Evolutionary conservation across 1,140 invertebrate species (phyloP).

Genomic region (Delia radicum): DNA sequence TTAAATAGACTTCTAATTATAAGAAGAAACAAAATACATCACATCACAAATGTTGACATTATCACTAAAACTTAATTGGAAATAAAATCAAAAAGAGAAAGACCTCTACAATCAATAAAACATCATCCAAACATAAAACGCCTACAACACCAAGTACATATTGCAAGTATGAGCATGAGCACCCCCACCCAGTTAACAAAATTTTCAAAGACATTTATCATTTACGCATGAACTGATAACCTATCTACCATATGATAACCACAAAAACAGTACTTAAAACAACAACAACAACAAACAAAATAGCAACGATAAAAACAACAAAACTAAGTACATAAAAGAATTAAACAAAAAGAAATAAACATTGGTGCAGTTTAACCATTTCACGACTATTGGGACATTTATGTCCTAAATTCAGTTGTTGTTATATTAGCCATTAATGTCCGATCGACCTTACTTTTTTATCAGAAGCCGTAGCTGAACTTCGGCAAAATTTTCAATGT

Average conservation of each 20-base stretch:
- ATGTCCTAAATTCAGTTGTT: too few relatives aligned
- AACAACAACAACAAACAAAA: background rate
- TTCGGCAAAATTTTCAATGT: too few relatives aligned
- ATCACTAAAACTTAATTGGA: background rate
- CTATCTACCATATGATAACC: background rate
- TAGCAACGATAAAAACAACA: background rate
- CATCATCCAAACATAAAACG: background rate
- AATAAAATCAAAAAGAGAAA: background rate
- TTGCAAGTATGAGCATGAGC: background rate
- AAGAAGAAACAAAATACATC: too few relatives aligned
- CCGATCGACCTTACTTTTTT: too few relatives aligned
- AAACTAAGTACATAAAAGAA: background rate
- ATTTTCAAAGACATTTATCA: conserved; percentile 16
- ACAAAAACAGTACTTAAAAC: background rate
- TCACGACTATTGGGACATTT: too few relatives aligned
- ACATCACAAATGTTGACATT: background rate
- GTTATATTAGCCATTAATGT: too few relatives aligned
- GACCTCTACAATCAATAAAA: background rate
- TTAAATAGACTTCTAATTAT: too few relatives aligned
- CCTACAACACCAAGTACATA: background rate
- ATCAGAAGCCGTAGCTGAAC: too few relatives aligned
- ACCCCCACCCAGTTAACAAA: background rate
- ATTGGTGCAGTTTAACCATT: background rate
- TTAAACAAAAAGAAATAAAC: background rate
- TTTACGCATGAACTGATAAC: conserved; percentile 14